Evolutionary conservation across 2,113 vertebrate species (phyloP), one percentile per base, ranked within the genome.

Genomic region (Poeciliopsis prolifica): DNA sequence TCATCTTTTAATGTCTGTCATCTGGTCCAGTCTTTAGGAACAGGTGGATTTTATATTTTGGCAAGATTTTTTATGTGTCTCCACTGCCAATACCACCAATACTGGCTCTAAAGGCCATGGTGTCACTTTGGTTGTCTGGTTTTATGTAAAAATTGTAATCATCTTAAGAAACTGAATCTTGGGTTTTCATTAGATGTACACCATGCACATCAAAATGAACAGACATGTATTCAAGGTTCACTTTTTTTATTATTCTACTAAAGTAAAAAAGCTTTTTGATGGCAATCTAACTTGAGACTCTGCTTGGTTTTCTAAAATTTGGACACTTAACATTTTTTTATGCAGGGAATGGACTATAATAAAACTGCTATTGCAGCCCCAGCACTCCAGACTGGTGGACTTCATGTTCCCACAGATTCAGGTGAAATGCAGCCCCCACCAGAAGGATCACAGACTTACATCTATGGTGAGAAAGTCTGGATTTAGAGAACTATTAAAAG

Each of bases 391-490:
- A 48, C 80, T 28, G 68, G 73, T 33, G 85, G 74, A 51, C 26
- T 75, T 29, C 84, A 81, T 17, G 61, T 83, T 28, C 68, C 92
- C 24, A 40, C 77, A 58, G 84, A 89, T 5, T 62, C 89, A 1
- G 54, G 79, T 37, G 79, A 67, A 28, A 68, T 83, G 13, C 4
- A 81, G 0, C 70, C 72, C 22, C 5, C 80, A 8, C 1, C 71
- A 30, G 88, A 92, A 0, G 85, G 37, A 35, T 64, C 84, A 24
- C 93, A 93, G 15, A 4, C 72, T 19, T 93, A 82, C 28, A 33
- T 84, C 31, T 94, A 82, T 63, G 91, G 94, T 94, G 68, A 70
- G 83, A 28, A 8, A 7, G n/a, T 26, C n/a, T 4, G 10, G 3
- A 24, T 37, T 65, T 29, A 28, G 48, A 35, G 48, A 58, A n/a